Percentiles rank a stretch among this genome's conserved stretches.
These are phyloP conservation scores for Podocnemis expansa DNA, from an alignment of 2,113 vertebrate species.

Conservation along the genomic window DNA sequence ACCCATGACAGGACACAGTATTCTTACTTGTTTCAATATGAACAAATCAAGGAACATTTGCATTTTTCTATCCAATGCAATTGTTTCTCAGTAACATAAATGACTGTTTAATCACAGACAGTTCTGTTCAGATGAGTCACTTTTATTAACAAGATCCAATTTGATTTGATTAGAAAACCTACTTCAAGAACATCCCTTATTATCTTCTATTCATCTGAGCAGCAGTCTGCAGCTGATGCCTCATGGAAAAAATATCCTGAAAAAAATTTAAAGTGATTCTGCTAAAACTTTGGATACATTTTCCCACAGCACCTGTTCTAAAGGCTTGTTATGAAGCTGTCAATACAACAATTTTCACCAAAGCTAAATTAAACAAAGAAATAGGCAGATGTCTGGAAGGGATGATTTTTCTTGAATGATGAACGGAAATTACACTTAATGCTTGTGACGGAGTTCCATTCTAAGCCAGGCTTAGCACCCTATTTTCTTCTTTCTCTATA, in stretches of 20 bases:
- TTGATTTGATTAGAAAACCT: conserved; percentile 55
- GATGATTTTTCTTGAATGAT: background rate
- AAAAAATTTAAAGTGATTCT: background rate
- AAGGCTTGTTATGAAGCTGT: background rate
- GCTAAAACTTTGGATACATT: background rate
- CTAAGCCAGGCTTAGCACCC: background rate
- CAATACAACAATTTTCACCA: background rate
- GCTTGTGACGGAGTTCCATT: background rate
- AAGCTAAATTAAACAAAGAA: background rate
- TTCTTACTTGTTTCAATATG: background rate
- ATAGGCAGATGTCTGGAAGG: background rate
- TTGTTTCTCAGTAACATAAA: conserved; percentile 51
- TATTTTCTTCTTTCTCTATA: background rate
- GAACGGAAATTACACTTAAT: background rate
- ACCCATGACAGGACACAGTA: background rate
- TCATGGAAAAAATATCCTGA: background rate
- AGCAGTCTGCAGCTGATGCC: conserved; percentile 19
- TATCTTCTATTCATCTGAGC: conserved; percentile 28
- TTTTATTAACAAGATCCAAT: conserved; percentile 51
- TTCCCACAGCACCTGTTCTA: background rate
- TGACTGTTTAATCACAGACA: conserved; percentile 48
- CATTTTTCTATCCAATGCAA: conserved; percentile 31
- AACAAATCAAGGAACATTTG: conserved; percentile 29
- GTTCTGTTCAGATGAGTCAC: conserved; percentile 39
- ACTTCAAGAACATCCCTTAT: conserved; percentile 31